phyloP scores from a whole-genome alignment of 2,888 invertebrate genomes.

The Cepaea hortensis region DNA sequence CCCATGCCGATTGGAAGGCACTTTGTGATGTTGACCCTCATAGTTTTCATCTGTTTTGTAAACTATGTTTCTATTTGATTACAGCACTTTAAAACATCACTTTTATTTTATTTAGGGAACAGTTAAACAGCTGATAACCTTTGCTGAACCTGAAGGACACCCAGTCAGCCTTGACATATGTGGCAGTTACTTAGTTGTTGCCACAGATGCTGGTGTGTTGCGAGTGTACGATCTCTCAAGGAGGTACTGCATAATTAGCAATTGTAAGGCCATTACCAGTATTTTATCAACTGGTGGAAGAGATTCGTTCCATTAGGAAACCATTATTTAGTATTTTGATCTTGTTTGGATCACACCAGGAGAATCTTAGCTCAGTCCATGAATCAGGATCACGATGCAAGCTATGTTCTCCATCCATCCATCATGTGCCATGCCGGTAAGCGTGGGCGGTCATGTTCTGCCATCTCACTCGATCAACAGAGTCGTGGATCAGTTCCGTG shows the following conservation, averaged over 20 bases:
- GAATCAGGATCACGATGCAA: no score
- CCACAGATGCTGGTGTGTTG: constrained; percentile 90
- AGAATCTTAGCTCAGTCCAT: no score
- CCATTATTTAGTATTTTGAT: no score
- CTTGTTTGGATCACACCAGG: no score
- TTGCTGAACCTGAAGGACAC: constrained; percentile 84
- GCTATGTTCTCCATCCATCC: no score
- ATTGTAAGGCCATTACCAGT: not conserved
- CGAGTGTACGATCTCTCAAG: constrained; percentile 94
- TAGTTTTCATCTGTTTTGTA: no score
- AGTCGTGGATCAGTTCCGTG: no score
- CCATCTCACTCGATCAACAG: no score
- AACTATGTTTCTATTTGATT: not conserved
- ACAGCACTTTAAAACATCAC: not conserved
- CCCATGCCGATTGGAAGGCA: no score
- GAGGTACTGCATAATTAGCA: constrained; percentile 75
- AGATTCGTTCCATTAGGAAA: not conserved
- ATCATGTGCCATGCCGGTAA: no score
- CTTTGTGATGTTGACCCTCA: no score
- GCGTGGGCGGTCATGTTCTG: no score
- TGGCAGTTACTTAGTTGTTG: constrained; percentile 87
- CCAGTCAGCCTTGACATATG: constrained; percentile 91
- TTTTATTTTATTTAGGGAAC: constrained; percentile 79
- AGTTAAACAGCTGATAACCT: constrained; percentile 80
- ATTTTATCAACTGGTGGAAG: not conserved